phyloP scores from a whole-genome alignment of 2,888 invertebrate species.

The Pollenia griseotomentosa region DNA sequence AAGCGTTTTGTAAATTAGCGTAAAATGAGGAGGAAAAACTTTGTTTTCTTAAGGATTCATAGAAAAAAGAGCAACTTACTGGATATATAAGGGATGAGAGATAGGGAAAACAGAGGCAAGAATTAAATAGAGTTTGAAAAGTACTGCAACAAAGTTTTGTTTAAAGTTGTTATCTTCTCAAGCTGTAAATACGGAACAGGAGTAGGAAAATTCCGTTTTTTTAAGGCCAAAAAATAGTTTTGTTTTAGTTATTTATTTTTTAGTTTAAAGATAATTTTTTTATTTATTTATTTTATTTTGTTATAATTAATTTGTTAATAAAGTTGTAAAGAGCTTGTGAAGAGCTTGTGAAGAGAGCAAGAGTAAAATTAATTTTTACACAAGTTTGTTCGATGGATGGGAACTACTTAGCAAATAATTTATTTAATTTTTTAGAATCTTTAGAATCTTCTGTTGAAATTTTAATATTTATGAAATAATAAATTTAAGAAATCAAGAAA shows the following conservation, averaged over 20 bases:
- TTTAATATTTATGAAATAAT: too few relatives aligned
- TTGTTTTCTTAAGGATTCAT: slow-evolving; percentile 5
- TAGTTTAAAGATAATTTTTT: slow-evolving; percentile 1
- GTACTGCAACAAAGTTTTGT: slow-evolving; percentile 45
- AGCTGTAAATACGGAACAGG: slow-evolving; percentile 25
- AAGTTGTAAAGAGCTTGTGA: slow-evolving; percentile 33
- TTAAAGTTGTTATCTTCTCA: slow-evolving; percentile 62
- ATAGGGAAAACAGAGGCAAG: not conserved
- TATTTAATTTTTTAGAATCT: not conserved
- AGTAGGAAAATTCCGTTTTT: not conserved
- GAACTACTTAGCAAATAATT: slow-evolving; percentile 3
- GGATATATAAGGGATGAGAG: not conserved
- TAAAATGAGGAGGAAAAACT: slow-evolving; percentile 44
- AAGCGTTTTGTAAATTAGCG: slow-evolving; percentile 64
- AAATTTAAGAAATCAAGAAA: too few relatives aligned
- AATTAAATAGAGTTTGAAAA: not conserved
- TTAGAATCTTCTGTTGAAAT: too few relatives aligned
- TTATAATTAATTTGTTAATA: slow-evolving; percentile 41
- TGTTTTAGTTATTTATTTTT: not conserved
- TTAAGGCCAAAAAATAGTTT: not conserved
- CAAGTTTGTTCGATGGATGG: not conserved
- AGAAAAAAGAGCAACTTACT: slow-evolving; percentile 38
- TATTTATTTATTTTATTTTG: slow-evolving; percentile 9
- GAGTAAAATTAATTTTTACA: slow-evolving; percentile 21
- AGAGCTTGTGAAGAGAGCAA: slow-evolving; percentile 33